Evolutionary conservation across 2,888 invertebrate species (phyloP).

Genomic region (Hirtodrosophila confusa): DNA sequence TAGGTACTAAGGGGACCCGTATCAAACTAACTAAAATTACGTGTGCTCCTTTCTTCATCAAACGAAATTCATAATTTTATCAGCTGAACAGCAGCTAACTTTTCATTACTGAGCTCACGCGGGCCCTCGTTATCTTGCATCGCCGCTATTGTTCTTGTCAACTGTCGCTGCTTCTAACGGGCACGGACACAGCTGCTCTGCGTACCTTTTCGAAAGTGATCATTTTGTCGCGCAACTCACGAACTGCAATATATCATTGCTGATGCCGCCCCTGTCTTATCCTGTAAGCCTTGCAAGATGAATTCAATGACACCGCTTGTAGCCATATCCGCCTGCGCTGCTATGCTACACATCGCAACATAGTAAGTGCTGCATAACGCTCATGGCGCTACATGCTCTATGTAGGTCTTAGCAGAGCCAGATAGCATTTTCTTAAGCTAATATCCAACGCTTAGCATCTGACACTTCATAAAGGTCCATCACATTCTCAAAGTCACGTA

Average conservation of each 20-base stretch:
- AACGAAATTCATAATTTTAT: too few species aligned
- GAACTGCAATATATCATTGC: background rate
- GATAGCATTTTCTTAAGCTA: background rate
- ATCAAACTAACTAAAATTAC: too few species aligned
- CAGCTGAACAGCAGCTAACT: too few species aligned
- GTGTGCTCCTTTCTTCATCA: too few species aligned
- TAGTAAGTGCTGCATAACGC: background rate
- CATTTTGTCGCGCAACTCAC: background rate
- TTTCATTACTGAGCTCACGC: too few species aligned
- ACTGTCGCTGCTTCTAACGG: background rate
- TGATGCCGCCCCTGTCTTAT: background rate
- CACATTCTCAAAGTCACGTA: too few species aligned
- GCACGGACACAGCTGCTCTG: background rate
- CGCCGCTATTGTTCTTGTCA: too few species aligned
- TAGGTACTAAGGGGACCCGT: too few species aligned
- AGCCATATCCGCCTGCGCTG: slow-evolving; percentile 2
- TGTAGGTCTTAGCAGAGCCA: background rate
- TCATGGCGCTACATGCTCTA: background rate
- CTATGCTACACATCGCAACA: background rate
- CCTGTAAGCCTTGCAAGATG: background rate
- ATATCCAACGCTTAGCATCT: slow-evolving; percentile 1
- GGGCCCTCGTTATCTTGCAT: too few species aligned
- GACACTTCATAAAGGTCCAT: too few species aligned
- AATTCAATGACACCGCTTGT: background rate
- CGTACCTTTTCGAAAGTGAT: background rate